Conservation (phyloP, 2,797 vertebrate species). For the Margarornis squamiger region DNA sequence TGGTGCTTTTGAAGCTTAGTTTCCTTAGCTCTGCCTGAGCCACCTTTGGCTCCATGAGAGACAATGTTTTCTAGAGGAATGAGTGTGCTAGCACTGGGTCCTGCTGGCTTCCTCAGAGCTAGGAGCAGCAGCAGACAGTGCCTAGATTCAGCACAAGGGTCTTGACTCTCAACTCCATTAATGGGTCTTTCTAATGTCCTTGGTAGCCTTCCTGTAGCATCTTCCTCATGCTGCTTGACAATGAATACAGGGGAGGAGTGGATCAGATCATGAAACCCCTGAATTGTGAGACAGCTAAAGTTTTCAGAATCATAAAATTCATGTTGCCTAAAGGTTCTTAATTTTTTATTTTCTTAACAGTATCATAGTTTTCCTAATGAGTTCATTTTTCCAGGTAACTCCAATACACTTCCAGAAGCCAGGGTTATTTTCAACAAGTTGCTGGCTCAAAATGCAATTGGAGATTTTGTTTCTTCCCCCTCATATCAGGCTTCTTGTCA, state of each 20-base stretch:
- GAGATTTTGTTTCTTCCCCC: not conserved
- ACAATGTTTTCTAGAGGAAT: not conserved
- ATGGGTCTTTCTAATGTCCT: not conserved
- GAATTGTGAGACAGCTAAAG: not conserved
- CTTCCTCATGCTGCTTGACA: not conserved
- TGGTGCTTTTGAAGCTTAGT: not conserved
- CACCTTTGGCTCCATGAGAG: not conserved
- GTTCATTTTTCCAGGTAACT: not conserved
- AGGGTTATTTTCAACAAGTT: not conserved
- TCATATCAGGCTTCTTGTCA: not conserved
- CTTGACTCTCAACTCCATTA: not conserved
- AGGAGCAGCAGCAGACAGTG: not conserved
- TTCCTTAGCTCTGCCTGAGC: not conserved
- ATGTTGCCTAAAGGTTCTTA: not conserved
- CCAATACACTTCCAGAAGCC: not conserved
- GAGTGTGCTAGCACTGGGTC: not conserved
- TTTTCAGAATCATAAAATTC: not conserved
- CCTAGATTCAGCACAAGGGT: not conserved
- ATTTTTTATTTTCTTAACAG: not conserved
- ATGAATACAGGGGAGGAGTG: not conserved
- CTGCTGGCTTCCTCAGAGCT: not conserved
- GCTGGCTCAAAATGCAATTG: not conserved
- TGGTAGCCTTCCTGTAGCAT: not conserved
- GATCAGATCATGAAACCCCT: not conserved
- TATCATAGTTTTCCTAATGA: not conserved